Evolutionary conservation across 2,888 invertebrate genomes (phyloP).

Genomic region (Fabriciana adippe): DNA sequence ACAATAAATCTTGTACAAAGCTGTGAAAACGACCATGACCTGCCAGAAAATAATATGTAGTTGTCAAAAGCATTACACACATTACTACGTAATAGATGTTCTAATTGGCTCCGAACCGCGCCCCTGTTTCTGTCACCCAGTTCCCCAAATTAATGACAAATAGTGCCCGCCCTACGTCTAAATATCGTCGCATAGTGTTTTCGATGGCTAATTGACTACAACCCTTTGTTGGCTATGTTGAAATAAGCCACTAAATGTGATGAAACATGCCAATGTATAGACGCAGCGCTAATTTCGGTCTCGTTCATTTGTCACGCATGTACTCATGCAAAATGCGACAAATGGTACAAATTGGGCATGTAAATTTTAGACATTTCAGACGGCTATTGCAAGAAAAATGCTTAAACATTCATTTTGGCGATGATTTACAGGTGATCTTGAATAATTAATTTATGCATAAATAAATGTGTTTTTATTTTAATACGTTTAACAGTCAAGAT

Average conservation of each 20-base stretch:
- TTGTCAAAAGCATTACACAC: conserved; percentile 39
- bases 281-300: conserved; percentile 21
- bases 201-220: conserved; percentile 77
- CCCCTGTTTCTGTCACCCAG: conserved; percentile 76
- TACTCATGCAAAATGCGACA: conserved; percentile 19
- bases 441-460: too few species aligned
- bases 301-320: conserved; percentile 27
- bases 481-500: neutral
- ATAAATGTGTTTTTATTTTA: too few species aligned
- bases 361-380: neutral
- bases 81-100: conserved; percentile 54
- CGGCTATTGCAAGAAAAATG: neutral
- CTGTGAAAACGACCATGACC: conserved; percentile 1
- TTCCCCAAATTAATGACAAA: conserved; percentile 80
- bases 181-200: conserved; percentile 68
- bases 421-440: too few species aligned
- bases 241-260: conserved; percentile 63
- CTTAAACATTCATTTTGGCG: neutral
- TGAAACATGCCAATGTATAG: conserved; percentile 39
- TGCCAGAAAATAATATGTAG: conserved; percentile 20
- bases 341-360: conserved; percentile 12
- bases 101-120: conserved; percentile 73
- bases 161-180: conserved; percentile 60
- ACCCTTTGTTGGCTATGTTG: conserved; percentile 66
- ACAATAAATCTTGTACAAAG: conserved; percentile 17